phyloP scores from a whole-genome alignment of 2,113 vertebrate genomes.

The Archocentrus centrarchus region DNA sequence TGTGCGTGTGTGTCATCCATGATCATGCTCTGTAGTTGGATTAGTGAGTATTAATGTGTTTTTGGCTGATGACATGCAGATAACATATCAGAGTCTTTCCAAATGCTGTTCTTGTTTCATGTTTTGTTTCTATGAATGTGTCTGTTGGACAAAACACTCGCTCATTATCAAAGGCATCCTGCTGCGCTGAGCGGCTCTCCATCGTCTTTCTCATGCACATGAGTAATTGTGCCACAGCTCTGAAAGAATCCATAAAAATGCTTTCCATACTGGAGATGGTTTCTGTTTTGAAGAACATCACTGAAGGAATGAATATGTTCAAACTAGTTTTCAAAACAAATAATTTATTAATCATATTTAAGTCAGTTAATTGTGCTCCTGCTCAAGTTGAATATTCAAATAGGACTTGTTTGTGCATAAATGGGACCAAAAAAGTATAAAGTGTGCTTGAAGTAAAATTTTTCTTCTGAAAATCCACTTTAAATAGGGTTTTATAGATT shows the following conservation, averaged over 20 bases:
- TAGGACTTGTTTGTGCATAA: not conserved
- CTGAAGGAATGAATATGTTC: not conserved
- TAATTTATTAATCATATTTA: not conserved
- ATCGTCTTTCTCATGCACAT: not conserved
- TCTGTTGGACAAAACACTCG: not conserved
- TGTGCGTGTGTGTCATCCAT: no score
- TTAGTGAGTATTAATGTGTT: not conserved
- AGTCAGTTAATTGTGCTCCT: fast-evolving
- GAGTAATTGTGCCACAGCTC: not conserved
- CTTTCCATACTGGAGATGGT: no score
- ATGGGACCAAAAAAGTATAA: not conserved
- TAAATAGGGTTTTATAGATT: fast-evolving
- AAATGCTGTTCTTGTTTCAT: not conserved
- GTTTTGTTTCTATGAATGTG: not conserved
- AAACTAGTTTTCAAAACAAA: not conserved
- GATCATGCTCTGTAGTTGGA: no score
- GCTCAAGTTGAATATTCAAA: not conserved
- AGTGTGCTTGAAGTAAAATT: not conserved
- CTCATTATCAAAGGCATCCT: not conserved
- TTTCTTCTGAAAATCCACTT: not conserved
- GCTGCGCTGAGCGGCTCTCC: not conserved
- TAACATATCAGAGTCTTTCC: not conserved
- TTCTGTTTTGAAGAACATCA: not conserved
- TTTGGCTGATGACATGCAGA: not conserved
- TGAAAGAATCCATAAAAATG: not conserved